Percentiles rank a stretch among this genome's conserved stretches.
phyloP scores from a whole-genome alignment of 2,888 invertebrate species.

The Eupithecia exiguata region DNA sequence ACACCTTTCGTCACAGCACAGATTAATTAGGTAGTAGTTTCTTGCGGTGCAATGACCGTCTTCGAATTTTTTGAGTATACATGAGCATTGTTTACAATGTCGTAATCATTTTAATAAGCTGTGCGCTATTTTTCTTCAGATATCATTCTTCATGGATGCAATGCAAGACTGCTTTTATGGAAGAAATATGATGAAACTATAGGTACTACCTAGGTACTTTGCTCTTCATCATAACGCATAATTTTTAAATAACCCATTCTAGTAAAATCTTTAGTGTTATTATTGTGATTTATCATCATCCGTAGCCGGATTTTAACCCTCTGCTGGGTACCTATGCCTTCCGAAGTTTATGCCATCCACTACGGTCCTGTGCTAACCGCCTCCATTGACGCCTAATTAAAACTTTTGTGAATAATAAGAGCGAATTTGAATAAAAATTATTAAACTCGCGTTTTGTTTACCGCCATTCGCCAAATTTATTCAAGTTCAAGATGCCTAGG shows the following conservation, averaged over 20 bases:
- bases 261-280: too few species aligned
- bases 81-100: neutral
- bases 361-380: too few species aligned
- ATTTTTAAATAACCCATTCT: too few species aligned
- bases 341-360: too few species aligned
- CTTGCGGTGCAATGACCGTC: conserved; percentile 18
- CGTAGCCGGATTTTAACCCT: too few species aligned
- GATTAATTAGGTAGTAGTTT: conserved; percentile 15
- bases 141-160: neutral
- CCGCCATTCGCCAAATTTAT: neutral
- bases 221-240: too few species aligned
- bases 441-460: neutral
- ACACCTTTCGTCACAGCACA: conserved; percentile 18
- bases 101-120: neutral
- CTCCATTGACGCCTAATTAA: too few species aligned
- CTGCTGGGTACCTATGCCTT: too few species aligned
- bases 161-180: neutral
- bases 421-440: neutral
- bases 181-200: neutral
- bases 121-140: neutral
- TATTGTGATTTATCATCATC: too few species aligned
- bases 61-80: neutral
- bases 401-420: too few species aligned
- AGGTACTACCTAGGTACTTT: too few species aligned
- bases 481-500: neutral